Conservation (phyloP, 2,888 invertebrate genomes). For the Sclerodermus sp. region DNA sequence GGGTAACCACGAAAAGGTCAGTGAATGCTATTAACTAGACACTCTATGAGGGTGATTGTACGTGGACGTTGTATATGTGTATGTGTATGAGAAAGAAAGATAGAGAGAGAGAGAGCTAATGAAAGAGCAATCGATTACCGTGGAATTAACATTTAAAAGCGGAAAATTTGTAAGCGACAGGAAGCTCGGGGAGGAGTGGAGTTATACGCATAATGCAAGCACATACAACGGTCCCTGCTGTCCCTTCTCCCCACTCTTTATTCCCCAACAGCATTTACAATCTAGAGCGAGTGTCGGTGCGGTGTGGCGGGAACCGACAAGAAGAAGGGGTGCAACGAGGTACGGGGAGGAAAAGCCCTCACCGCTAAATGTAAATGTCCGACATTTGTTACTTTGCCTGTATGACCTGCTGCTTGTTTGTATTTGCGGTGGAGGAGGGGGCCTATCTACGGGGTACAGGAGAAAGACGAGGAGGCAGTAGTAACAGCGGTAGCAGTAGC, state of each 20-base stretch:
- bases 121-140: conserved; percentile 34
- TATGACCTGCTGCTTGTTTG: conserved; percentile 52
- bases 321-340: conserved; percentile 1
- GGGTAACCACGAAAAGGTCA: too few relatives aligned
- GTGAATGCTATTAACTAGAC: too few relatives aligned
- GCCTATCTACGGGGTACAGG: too few relatives aligned
- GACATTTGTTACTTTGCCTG: conserved; percentile 52
- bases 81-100: too few relatives aligned
- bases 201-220: not conserved
- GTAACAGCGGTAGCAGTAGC: too few relatives aligned
- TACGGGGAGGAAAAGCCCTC: conserved; percentile 22
- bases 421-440: conserved; percentile 34
- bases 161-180: conserved; percentile 40
- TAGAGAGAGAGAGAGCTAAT: conserved; percentile 12
- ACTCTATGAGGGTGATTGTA: too few relatives aligned
- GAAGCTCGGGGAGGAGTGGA: not conserved
- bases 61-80: too few relatives aligned
- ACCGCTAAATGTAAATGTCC: conserved; percentile 55
- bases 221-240: not conserved
- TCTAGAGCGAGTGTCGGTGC: too few relatives aligned
- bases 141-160: conserved; percentile 41
- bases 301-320: not conserved
- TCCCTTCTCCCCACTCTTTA: too few relatives aligned
- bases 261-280: too few relatives aligned
- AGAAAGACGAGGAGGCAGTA: too few relatives aligned